Base-by-base conservation (phyloP, 2,797 vertebrate genomes). In the Rachycentron canadum region DNA sequence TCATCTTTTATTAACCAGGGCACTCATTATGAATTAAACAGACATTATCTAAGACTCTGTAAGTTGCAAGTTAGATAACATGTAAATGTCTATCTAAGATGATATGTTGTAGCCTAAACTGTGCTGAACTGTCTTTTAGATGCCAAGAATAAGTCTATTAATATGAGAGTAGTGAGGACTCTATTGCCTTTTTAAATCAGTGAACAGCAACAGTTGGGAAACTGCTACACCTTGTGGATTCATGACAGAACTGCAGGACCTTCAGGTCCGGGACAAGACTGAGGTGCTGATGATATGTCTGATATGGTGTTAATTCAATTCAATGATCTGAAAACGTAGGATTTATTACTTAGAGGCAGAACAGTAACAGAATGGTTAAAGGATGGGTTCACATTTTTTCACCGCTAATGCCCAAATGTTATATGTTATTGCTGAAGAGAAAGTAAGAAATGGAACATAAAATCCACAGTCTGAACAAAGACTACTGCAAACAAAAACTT, bases 161-260 rank as follows among this genome's bases (percentile, higher is more conserved):
- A 78, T 75, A 67, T 68, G 69, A 57, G 52, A 77, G 68, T 5
- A 30, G 40, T 41, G 26, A 32, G 45, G 17, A 49, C 57, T 73
- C 23, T 7, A 3, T 49, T n/a, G 65, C 40, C 56, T 52, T 57
- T 16, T 26, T n/a, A 11, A 17, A 55, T 36, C 26, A 32, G 36
- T 12, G 32, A 61, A n/a, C 50, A 43, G 66, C 59, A 87, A 91
- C 52, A 83, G 60, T 82, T 65, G 70, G 89, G 81, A 87, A 77
- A 87, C 80, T 85, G 89, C 90, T 82, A 91, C 91, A 92, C 67
- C 94, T 90, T 90, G 93, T 93, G 94, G 92, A 69, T 19, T 28
- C 30, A 23, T 11, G 12, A 50, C 43, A 72, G 25, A 87, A 90
- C 68, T 86, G 66, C 89, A 86, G 14, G 25, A 62, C 7, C 3